These are phyloP conservation scores for Philereme transversata DNA, from an alignment of 2,888 invertebrate species.

Conservation along the genomic window DNA sequence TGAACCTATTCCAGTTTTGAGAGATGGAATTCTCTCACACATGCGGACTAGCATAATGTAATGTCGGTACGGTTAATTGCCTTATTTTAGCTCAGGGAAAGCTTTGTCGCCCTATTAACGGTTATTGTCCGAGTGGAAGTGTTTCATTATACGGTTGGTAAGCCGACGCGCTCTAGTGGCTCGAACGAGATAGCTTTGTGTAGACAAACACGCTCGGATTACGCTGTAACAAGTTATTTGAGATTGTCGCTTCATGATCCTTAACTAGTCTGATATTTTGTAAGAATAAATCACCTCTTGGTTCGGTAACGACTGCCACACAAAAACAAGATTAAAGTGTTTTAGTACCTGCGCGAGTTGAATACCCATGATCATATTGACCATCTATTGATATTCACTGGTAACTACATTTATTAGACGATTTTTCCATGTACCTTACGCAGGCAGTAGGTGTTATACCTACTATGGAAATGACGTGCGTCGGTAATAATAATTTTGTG, in stretches of 20 bases:
- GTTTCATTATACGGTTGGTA: slow-evolving; percentile 78
- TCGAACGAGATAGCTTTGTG: slow-evolving; percentile 70
- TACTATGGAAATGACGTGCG: slow-evolving; percentile 40
- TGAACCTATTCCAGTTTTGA: slow-evolving; percentile 38
- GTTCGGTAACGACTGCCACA: slow-evolving; percentile 16
- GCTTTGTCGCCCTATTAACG: slow-evolving; percentile 72
- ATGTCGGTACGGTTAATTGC: slow-evolving; percentile 48
- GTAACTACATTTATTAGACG: too few relatives aligned
- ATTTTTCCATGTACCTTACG: too few relatives aligned
- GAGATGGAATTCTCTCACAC: slow-evolving; percentile 33
- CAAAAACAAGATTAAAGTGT: slow-evolving; percentile 39
- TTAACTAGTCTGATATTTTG: slow-evolving; percentile 33
- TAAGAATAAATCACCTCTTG: slow-evolving; percentile 21
- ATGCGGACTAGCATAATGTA: slow-evolving; percentile 41
- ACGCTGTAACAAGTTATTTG: slow-evolving; percentile 51
- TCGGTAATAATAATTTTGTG: slow-evolving; percentile 32
- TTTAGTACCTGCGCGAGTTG: slow-evolving; percentile 43
- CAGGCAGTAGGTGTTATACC: too few relatives aligned
- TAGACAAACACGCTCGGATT: slow-evolving; percentile 55
- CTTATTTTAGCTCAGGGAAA: slow-evolving; percentile 62
- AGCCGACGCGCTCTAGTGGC: slow-evolving; percentile 67
- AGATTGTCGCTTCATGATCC: slow-evolving; percentile 44
- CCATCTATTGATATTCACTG: too few relatives aligned
- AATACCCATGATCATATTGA: too few relatives aligned
- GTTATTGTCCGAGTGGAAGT: slow-evolving; percentile 78